phyloP scores from a whole-genome alignment of 2,888 invertebrate genomes.

The Agrotis ipsilon region DNA sequence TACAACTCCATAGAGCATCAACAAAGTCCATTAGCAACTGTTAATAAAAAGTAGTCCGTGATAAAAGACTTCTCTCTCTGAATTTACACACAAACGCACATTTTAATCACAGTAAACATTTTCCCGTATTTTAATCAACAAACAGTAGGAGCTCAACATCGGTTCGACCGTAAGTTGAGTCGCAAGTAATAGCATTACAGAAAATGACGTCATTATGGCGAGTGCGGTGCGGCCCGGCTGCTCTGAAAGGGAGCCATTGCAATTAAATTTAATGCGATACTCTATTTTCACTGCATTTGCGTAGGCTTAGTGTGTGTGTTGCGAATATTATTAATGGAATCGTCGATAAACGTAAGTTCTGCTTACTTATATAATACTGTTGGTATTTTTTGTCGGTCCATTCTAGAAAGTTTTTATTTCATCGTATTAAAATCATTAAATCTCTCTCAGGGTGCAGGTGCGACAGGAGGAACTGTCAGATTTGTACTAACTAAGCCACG shows the following conservation, averaged over 20 bases:
- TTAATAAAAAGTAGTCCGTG: not conserved
- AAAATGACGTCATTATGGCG: constrained; percentile 77
- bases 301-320: constrained; percentile 51
- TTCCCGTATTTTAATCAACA: constrained; percentile 53
- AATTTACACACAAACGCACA: constrained; percentile 24
- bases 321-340: constrained; percentile 50
- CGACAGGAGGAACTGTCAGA: no score
- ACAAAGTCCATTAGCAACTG: not conserved
- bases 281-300: constrained; percentile 72
- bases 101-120: constrained; percentile 46
- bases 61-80: constrained; percentile 7
- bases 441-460: no score
- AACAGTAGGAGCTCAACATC: constrained; percentile 40
- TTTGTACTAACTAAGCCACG: no score
- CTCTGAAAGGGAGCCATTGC: constrained; percentile 72
- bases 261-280: constrained; percentile 80
- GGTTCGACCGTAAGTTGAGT: constrained; percentile 59
- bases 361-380: not conserved
- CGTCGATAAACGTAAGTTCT: constrained; percentile 10
- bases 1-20: no score
- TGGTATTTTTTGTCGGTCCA: no score
- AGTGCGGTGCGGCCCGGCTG: constrained; percentile 65
- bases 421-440: no score
- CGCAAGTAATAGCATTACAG: constrained; percentile 72
- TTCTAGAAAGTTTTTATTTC: no score